Base-by-base conservation (phyloP, 2,113 vertebrate genomes). In the Ammodytes dubius region DNA sequence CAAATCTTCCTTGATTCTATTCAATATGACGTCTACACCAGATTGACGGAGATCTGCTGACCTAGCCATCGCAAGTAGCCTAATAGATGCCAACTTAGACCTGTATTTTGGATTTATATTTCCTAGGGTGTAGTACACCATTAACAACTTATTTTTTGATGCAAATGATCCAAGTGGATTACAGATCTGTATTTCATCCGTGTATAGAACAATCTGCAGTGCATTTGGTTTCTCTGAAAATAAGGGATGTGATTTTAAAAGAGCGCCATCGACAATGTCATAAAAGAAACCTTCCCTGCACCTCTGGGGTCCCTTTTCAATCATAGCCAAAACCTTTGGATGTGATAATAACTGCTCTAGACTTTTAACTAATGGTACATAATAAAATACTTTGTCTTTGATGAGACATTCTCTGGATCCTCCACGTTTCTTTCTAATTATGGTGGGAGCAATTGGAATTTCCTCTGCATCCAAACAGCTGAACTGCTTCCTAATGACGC, bases 61-160 rank as follows among this genome's bases (percentile, higher is more conserved):
- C 9, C 73, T 59, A 59, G 64, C 71, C 45, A 60, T 68, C 2
- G 70, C 78, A 39, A 74, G 46, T 65, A 59, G 61, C 5, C 46
- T 6, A 7, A 74, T 68, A 5, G 63, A 45, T 53, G 54, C 78
- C 5, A 81, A 40, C 60, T 74, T 60, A 11, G 47, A 81, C 19
- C 63, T 12, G 53, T 53, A 68, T 68, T 74, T 74, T 13, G 79
- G 78, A 58, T 80, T 27, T 15, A 72, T 79, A 45, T 73, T 73
- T 66, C 53, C 78, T 1, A 80, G n/a, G 42, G 69, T 72, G 59
- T 80, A 80, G 52, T 80, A 73, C 40, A 81, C 49, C 70, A 81
- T 74, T 6, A 67, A 6, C 15, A 81, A 60, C 19, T 73, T 81
- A 73, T 81, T 74, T 14, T 67, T 67, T 14, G 67, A 71, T 5